Base-by-base conservation (phyloP, 2,888 invertebrate species). In the Apocheima hispidaria region DNA sequence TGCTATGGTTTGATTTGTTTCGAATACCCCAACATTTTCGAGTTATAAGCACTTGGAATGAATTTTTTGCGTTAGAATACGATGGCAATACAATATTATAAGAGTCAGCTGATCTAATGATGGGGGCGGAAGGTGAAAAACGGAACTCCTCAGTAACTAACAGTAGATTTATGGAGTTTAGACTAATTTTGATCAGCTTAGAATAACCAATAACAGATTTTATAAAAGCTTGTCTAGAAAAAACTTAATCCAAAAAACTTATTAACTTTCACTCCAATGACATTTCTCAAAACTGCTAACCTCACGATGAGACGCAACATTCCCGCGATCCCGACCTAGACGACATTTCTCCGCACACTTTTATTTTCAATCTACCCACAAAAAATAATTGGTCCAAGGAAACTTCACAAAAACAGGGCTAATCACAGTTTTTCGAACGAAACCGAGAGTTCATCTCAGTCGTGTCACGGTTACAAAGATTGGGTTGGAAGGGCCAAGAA, bases 361-460 rank as follows among this genome's bases (percentile, higher is more conserved):
- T 58, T 58, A 54, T 60, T 60, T 60, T 60, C 53, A 16, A 49
- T 28, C 36, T 60, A 53, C 41, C 6, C 4, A 72, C 66, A 74
- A 76, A 76, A 75, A 61, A 61, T 55, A 56, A 46, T 46, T 36
- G 33, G 41, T 41, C 35, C 33, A 77, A 58, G 16, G 56, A 53
- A 51, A 51, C 40, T 26, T 12, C 14, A 65, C 16, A 64, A 51
- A 56, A 65, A 51, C 54, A 23, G 60, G 63, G 68, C 68, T 73
- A 73, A 70, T 71, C 66, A 68, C 63, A 28, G 55, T 35, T 62
- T 55, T 52, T 52, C 18, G 12, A 41, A 48, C 21, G 56, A 79
- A 76, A 79, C 48, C 65, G 74, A 79, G 68, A 79, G 78, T 78
- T 53, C 57, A 28, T 59, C 52, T 40, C 60, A 57, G 52, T 46